Base-by-base conservation (phyloP, 2,797 vertebrate species). In the Lepidocolaptes lacrymiger region DNA sequence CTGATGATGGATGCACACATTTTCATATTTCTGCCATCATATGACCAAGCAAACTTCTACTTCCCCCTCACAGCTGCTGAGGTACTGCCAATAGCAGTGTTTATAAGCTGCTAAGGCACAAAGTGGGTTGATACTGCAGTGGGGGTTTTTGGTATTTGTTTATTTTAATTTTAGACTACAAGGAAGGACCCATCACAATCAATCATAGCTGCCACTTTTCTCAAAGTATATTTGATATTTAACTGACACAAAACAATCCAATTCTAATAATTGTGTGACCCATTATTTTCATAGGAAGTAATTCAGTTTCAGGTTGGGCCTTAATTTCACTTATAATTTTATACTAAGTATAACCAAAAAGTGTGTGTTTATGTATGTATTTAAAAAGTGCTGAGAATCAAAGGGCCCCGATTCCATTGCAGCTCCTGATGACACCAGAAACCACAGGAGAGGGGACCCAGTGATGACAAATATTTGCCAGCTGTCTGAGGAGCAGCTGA, bases 1-100 rank as follows among this genome's bases (percentile, higher is more conserved):
- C 18, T 12, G 1, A 9, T 34, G 46, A 63, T 23, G 0, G 1
- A 26, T 3, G 2, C 23, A 39, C 36, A 55, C 2, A 34, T 74
- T 93, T 76, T 48, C 30, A 6, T 36, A 55, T 69, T 80, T 91
- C 58, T 85, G 68, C 34, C 54, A 80, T 23, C 43, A 26, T 2
- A 2, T n/a, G 56, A 73, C 34, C 52, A 58, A 77, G 41, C 4
- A 54, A 90, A 84, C 4, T 41, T 26, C 12, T 1, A 37, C 56
- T 46, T 76, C 56, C 59, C 6, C 24, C n/a, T 89, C 51, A 12
- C 24, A 14, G 5, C 10, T 48, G 28, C 46, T 13, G 39, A 66
- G 43, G 39, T 32, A 49, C 52, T 36, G 4, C 55, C 48, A 56
- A 7, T 1, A 73, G 37, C 17, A 63, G 17, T 14, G 37, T 26